Percentiles rank a stretch among this genome's conserved stretches.
phyloP scores from a whole-genome alignment of 2,113 vertebrate species.

The Pangasianodon hypophthalmus region DNA sequence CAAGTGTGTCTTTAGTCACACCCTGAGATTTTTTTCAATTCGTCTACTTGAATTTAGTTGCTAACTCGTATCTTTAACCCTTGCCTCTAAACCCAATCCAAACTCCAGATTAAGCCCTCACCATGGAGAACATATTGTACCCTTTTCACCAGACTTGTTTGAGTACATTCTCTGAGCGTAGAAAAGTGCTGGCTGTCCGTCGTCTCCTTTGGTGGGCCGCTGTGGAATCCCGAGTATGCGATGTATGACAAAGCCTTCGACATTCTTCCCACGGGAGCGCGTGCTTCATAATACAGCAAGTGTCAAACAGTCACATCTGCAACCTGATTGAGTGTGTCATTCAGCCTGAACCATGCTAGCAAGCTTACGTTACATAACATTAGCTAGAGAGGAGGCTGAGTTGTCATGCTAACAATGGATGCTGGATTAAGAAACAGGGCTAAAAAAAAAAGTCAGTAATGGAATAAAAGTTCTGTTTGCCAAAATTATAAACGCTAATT shows the following conservation, averaged over 20 bases:
- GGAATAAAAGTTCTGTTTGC: neutral
- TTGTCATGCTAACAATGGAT: neutral
- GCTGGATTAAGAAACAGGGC: no score
- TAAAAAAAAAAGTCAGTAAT: neutral
- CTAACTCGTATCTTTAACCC: neutral
- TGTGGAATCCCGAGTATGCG: constrained; percentile 30
- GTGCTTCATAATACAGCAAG: constrained; percentile 25
- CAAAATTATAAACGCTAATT: neutral
- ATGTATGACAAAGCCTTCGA: constrained; percentile 20
- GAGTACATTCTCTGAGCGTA: neutral
- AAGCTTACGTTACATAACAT: neutral
- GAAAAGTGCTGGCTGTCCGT: neutral
- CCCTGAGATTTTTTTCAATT: neutral
- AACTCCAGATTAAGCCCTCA: neutral
- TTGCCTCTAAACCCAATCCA: neutral
- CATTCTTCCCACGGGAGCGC: constrained; percentile 32
- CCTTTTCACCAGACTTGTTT: neutral
- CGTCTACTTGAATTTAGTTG: neutral
- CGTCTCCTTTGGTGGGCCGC: constrained; percentile 33
- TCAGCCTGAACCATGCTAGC: neutral
- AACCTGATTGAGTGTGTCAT: neutral
- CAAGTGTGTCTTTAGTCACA: neutral
- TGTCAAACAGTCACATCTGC: neutral
- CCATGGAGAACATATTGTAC: neutral
- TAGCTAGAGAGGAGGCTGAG: neutral